phyloP scores from a whole-genome alignment of 2,888 invertebrate genomes.

The Eudasyphora cyanicolor region DNA sequence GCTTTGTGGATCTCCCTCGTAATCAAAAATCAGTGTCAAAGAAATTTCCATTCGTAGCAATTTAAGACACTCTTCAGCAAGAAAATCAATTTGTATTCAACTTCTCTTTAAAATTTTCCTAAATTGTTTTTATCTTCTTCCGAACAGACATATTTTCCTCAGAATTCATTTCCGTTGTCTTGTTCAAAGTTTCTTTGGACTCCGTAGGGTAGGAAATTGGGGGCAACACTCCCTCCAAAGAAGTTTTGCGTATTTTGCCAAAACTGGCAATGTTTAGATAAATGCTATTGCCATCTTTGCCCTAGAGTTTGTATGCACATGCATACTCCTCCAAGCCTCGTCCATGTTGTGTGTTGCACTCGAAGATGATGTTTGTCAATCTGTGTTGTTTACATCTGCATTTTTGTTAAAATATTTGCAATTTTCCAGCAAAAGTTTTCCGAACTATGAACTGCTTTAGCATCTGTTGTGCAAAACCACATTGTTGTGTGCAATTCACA shows the following conservation, averaged over 20 bases:
- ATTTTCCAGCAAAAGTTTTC: slow-evolving; percentile 25
- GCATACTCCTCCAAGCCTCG: too few relatives aligned
- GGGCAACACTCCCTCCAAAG: too few relatives aligned
- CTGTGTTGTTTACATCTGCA: slow-evolving; percentile 60
- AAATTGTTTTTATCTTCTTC: slow-evolving; percentile 54
- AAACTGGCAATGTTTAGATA: slow-evolving; percentile 37
- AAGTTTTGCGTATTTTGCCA: slow-evolving; percentile 37
- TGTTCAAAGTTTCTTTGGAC: slow-evolving; percentile 43
- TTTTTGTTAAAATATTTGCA: slow-evolving; percentile 39
- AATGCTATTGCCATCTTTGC: slow-evolving; percentile 12
- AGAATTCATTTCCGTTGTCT: slow-evolving; percentile 43
- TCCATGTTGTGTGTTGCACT: background rate
- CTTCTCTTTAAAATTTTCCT: background rate
- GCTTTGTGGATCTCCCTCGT: too few relatives aligned
- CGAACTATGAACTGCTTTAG: background rate
- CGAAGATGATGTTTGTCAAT: slow-evolving; percentile 64
- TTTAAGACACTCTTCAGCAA: background rate
- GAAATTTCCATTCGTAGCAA: background rate
- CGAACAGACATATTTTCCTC: slow-evolving; percentile 55
- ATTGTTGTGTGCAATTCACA: background rate
- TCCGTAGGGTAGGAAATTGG: slow-evolving; percentile 16
- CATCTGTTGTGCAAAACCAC: slow-evolving; percentile 4
- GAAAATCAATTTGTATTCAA: background rate
- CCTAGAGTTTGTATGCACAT: slow-evolving; percentile 22
- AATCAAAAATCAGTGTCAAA: slow-evolving; percentile 52